Conservation (phyloP, 2,797 vertebrate genomes). For the Cossypha polioptera region DNA sequence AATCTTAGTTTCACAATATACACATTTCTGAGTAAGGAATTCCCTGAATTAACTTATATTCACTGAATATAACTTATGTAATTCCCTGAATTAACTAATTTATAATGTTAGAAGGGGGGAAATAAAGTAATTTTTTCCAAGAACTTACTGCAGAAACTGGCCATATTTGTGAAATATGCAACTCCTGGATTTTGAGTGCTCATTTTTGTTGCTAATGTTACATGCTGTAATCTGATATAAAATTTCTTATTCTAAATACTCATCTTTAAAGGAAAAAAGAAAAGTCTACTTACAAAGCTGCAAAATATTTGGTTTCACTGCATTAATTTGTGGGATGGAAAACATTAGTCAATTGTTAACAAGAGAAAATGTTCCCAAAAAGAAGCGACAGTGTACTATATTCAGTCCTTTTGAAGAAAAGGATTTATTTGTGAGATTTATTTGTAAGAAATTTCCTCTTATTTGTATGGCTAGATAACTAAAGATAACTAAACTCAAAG, state of each 20-base stretch:
- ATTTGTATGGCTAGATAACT: background rate
- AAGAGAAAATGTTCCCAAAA: background rate
- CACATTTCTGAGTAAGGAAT: background rate
- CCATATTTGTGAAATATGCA: background rate
- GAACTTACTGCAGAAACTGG: background rate
- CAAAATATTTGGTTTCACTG: background rate
- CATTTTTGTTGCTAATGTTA: background rate
- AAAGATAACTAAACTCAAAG: background rate
- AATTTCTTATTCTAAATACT: background rate
- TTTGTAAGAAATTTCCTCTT: background rate
- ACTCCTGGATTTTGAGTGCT: background rate
- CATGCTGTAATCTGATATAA: background rate
- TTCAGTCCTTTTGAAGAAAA: background rate
- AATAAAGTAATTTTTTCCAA: background rate
- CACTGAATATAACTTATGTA: background rate
- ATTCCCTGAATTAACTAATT: background rate
- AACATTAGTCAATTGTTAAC: background rate
- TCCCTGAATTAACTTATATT: background rate
- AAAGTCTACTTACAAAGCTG: background rate
- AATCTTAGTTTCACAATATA: background rate
- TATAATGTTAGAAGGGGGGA: background rate
- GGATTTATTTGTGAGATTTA: background rate
- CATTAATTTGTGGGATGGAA: background rate
- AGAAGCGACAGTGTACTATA: background rate
- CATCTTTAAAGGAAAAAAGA: background rate